These are phyloP conservation scores for Poecilia wingei DNA, from an alignment of 2,797 vertebrate species.

Conservation along the genomic window DNA sequence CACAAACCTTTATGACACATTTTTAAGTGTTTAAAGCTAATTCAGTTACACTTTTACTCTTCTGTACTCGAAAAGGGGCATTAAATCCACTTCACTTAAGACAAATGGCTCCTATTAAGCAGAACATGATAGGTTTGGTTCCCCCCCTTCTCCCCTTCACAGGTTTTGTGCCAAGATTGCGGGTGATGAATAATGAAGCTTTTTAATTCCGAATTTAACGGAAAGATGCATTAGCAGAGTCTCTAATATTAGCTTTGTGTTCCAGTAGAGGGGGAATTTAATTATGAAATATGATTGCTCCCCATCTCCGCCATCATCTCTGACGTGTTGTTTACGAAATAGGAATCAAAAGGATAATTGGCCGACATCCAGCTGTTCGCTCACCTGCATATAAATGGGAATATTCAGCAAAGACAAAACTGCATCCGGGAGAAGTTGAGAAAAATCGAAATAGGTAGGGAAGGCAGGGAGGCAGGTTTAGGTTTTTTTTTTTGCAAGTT, in stretches of 20 bases:
- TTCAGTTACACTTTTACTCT: not conserved
- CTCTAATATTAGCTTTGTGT: conserved; percentile 65
- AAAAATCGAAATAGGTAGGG: conserved; percentile 9
- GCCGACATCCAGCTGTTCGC: conserved; percentile 56
- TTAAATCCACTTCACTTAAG: conserved; percentile 21
- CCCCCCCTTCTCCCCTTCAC: too few species aligned
- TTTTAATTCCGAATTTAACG: conserved; percentile 60
- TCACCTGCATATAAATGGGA: conserved; percentile 74
- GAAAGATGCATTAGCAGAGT: conserved; percentile 67
- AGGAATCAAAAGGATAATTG: conserved; percentile 70
- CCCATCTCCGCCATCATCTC: conserved; percentile 66
- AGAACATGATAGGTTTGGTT: conserved; percentile 20
- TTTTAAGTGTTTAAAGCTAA: not conserved
- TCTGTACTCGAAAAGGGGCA: not conserved
- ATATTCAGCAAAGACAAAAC: conserved; percentile 55
- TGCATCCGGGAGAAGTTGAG: conserved; percentile 35
- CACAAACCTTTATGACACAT: not conserved
- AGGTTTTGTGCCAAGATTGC: conserved; percentile 33
- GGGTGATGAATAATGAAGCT: conserved; percentile 68
- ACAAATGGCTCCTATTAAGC: conserved; percentile 30
- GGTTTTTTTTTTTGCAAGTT: not conserved
- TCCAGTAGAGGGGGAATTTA: conserved; percentile 64
- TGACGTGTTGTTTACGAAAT: conserved; percentile 76
- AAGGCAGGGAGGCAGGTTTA: not conserved
- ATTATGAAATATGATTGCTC: conserved; percentile 72